Evolutionary conservation across 2,797 vertebrate species (phyloP).

Genomic region (Pempheris klunzingeri): DNA sequence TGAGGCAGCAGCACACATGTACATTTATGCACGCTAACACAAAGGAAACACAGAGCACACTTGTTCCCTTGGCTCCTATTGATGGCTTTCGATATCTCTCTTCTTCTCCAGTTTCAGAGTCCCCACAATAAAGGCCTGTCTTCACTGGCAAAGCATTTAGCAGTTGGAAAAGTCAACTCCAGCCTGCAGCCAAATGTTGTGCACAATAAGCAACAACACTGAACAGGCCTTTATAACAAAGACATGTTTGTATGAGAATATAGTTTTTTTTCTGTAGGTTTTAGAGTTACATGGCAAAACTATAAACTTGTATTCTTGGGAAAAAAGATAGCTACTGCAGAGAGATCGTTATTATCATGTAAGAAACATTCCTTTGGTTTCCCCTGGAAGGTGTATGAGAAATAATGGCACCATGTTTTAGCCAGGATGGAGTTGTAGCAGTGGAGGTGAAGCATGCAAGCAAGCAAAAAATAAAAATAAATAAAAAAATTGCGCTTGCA

Average conservation of each 20-base stretch:
- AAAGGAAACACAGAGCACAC: conserved; percentile 53
- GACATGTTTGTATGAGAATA: conserved; percentile 16
- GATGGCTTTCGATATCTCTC: conserved; percentile 72
- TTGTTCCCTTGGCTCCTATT: conserved; percentile 73
- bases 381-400: not conserved
- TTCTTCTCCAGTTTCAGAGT: conserved; percentile 55
- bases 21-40: conserved; percentile 61
- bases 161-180: conserved; percentile 57
- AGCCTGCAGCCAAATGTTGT: conserved; percentile 57
- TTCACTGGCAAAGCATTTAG: conserved; percentile 68
- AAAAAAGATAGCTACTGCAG: not conserved
- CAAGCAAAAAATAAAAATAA: no score
- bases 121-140: conserved; percentile 64
- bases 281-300: conserved; percentile 11
- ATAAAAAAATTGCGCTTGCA: no score
- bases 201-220: conserved; percentile 44
- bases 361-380: conserved; percentile 9
- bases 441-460: no score
- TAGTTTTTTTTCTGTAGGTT: not conserved
- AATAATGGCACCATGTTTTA: no score
- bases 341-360: not conserved
- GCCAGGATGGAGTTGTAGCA: no score
- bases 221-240: conserved; percentile 29
- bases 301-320: not conserved
- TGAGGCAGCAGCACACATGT: conserved; percentile 55